These are phyloP conservation scores for Marmota monax DNA, from an alignment of 2,113 vertebrate species.

Conservation along the genomic window DNA sequence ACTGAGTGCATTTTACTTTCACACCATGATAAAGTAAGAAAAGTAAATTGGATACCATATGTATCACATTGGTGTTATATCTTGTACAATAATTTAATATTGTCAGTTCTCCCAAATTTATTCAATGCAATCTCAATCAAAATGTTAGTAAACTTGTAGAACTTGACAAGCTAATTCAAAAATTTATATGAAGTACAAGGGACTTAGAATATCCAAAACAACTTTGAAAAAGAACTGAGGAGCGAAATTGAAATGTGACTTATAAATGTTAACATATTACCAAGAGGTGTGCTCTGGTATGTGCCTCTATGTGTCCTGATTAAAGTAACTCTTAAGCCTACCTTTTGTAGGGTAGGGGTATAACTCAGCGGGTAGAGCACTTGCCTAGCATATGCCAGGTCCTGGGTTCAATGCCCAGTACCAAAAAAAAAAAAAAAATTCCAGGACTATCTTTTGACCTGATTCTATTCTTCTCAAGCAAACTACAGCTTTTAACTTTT, in stretches of 20 bases:
- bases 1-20: no score
- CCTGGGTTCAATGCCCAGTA: no score
- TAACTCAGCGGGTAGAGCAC: no score
- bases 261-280: neutral
- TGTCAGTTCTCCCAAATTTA: neutral
- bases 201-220: neutral
- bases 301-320: neutral
- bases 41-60: no score
- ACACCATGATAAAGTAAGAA: no score
- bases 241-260: constrained; percentile 4
- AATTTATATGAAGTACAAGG: neutral
- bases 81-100: neutral
- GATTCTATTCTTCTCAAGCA: constrained; percentile 12
- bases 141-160: neutral
- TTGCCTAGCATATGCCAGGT: no score
- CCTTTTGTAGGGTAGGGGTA: no score
- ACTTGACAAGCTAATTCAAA: neutral
- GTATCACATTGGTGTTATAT: neutral
- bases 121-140: neutral
- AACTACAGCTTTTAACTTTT: neutral
- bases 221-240: neutral
- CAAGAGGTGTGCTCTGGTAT: neutral
- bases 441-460: neutral
- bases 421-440: no score
- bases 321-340: neutral